Conservation (phyloP, 2,797 vertebrate species). For the Tympanoctomys barrerae region DNA sequence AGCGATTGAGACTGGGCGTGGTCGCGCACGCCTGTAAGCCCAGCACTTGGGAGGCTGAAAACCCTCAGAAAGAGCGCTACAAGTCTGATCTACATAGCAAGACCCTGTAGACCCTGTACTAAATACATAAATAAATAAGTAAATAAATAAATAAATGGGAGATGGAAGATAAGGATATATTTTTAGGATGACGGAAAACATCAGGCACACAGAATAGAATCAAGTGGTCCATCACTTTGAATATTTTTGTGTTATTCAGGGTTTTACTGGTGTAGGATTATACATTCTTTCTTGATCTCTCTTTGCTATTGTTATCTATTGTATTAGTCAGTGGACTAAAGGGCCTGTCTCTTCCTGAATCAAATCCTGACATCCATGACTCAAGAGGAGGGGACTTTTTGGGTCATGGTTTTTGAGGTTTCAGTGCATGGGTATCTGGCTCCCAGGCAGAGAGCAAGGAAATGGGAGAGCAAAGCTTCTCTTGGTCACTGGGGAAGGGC, state of each 20-base stretch:
- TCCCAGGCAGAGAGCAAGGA: not conserved
- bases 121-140: no score
- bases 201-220: not conserved
- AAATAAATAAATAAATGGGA: not conserved
- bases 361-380: not conserved
- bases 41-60: no score
- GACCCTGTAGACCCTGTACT: no score
- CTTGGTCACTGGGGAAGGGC: not conserved
- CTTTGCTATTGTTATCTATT: not conserved
- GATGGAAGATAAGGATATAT: not conserved
- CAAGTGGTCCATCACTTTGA: not conserved
- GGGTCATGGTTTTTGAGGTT: not conserved
- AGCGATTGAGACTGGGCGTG: no score
- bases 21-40: no score
- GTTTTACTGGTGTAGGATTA: not conserved
- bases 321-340: not conserved
- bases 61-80: no score
- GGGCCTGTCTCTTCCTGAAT: not conserved
- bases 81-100: no score
- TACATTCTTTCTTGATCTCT: not conserved
- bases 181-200: conserved; percentile 1
- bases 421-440: not conserved
- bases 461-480: not conserved
- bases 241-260: not conserved
- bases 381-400: not conserved